Evolutionary conservation across 1,140 invertebrate species (phyloP), one percentile per base, ranked within the genome.

Genomic region (Drosophila bipectinata): DNA sequence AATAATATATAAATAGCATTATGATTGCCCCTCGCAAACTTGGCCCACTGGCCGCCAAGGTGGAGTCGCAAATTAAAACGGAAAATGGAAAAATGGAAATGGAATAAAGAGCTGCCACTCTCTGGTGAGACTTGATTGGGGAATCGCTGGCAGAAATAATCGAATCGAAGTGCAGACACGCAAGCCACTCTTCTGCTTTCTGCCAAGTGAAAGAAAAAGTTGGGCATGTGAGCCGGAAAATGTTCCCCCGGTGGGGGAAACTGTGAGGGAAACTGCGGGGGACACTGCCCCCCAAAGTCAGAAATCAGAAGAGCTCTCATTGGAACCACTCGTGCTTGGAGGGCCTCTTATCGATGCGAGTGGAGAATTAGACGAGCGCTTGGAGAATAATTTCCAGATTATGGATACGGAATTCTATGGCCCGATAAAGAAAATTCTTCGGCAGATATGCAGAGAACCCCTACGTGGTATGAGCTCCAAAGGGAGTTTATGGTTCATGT

Each of bases 181-280:
- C 66, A 68, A 69, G 64, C 66, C 66, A 32, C 30, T 68, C 49
- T 61, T 77, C 62, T 26, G 39, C 56, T 37, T 61, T 85, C 72
- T 72, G 73, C 67, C 81, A 85, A 77, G 63, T 77, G 68, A 84
- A 84, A 84, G 77, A 85, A 84, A 84, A 68, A 85, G 81, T 84
- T 85, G 48, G 72, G 59, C 39, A n/a, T 52, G 47, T 39, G 57
- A 21, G 21, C 7, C 7, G 45, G 34, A 52, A 64, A 67, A 41
- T 21, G 18, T 15, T 28, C 26, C 26, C 26, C 26, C 26, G 26
- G 21, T 21, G 9, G 41, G 41, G 30, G 8, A 32, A 8, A 32
- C 30, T 8, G 30, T 3, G 26, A 5, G 26, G 26, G 18, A 18
- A 18, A 18, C 18, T 26, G 26, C 26, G 4, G 26, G 26, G 26